Evolutionary conservation across 2,797 vertebrate genomes (phyloP).

Genomic region (Psittacula echo): DNA sequence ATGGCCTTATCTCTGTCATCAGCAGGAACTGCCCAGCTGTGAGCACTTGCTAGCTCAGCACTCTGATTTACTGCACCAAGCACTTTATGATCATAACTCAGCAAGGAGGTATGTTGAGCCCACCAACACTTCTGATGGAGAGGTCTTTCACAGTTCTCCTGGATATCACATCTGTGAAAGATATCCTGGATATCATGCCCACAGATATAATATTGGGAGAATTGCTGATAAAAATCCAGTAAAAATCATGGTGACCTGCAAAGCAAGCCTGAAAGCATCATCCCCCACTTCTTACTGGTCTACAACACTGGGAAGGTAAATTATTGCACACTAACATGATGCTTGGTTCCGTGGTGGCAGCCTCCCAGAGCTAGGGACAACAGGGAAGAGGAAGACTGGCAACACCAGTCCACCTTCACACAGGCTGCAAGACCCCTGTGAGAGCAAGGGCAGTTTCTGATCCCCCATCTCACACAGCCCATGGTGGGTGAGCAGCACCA

Average conservation of each 20-base stretch:
- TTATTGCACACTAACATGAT: background rate
- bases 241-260: background rate
- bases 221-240: background rate
- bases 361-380: background rate
- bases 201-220: background rate
- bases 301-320: background rate
- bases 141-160: background rate
- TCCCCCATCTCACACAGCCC: background rate
- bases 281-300: background rate
- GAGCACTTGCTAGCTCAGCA: background rate
- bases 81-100: background rate
- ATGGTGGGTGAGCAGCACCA: background rate
- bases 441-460: background rate
- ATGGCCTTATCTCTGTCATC: background rate
- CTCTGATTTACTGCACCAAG: background rate
- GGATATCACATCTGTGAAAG: background rate
- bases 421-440: background rate
- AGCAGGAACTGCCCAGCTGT: background rate
- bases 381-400: rapidly evolving
- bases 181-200: background rate
- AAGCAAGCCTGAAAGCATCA: background rate
- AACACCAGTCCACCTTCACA: background rate
- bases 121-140: background rate
- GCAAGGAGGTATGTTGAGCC: background rate
- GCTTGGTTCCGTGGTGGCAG: background rate